Base-by-base conservation (phyloP, 53 echinoderm and acorn worm species). In the Echinarachnius parma region DNA sequence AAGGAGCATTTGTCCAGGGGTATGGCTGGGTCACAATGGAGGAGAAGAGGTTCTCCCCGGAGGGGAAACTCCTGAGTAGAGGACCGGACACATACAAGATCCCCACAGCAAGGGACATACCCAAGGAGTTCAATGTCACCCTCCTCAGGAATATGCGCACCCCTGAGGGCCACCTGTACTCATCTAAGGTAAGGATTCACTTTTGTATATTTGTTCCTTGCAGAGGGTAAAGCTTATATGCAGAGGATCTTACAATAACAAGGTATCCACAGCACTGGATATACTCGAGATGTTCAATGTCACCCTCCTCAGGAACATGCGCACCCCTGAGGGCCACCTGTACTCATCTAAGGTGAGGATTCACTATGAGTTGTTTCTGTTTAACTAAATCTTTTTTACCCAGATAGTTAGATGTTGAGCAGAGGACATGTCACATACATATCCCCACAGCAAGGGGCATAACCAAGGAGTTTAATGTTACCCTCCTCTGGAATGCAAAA, bases 41-140 rank as follows among this genome's bases (percentile, higher is more conserved):
- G 28, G 64, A 78, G 63, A 62, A 28, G 21, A 48, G 53, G 27
- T 64, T 57, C 37, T 25, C 48, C 22, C n/a, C n/a, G n/a, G 50
- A 78, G 36, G 78, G 78, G 16, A 53, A 33, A 16, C 64, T 78
- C 3, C 30, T 62, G 9, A 64, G 50, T 9, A n/a, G 34, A 16
- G 64, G 78, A 24, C 78, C 78, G 0, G 39, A 52, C 39, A 28
- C 53, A 16, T 78, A 78, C 53, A 78, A 63, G 53, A 78, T 78
- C 24, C 77, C 77, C 2, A 16, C 53, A 21, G 64, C 37, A 1
- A 50, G 23, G 16, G 78, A 78, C 28, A 53, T 64, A 3, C 78
- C 78, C 5, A 78, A 63, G 26, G 49, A 78, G 32, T 62, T 78
- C 53, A 78, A 78, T 24, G 78, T 78, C 4, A 78, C 78, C n/a